Evolutionary conservation across 2,113 vertebrate genomes (phyloP).

Genomic region (Argyrosomus japonicus): DNA sequence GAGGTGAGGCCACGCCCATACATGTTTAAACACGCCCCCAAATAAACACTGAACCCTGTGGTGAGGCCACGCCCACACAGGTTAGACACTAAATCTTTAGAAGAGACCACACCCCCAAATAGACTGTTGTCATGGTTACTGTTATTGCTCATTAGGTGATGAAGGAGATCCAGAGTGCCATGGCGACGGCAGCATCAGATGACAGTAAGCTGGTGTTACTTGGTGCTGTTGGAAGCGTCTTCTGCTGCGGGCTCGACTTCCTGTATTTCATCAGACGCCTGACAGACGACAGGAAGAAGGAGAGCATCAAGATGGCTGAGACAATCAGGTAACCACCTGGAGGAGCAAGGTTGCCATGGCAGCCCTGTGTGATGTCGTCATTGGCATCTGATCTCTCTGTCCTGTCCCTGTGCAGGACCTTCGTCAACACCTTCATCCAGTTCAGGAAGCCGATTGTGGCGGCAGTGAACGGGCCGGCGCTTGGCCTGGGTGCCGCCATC

Average conservation of each 20-base stretch:
- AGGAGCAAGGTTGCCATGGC: no score
- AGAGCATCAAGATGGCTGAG: slow-evolving; percentile 98
- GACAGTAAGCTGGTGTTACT: slow-evolving; percentile 97
- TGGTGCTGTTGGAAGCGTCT: slow-evolving; percentile 92
- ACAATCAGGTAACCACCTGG: slow-evolving; percentile 89
- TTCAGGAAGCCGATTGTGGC: slow-evolving; percentile 99
- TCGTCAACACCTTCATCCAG: slow-evolving; percentile 98
- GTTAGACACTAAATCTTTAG: no score
- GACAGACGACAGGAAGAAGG: slow-evolving; percentile 95
- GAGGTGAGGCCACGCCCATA: slow-evolving; percentile 82
- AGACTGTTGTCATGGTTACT: not conserved
- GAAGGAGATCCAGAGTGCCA: slow-evolving; percentile 98
- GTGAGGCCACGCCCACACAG: slow-evolving; percentile 59
- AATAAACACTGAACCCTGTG: slow-evolving; percentile 88
- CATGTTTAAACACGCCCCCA: no score
- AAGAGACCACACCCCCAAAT: no score
- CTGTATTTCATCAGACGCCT: slow-evolving; percentile 96
- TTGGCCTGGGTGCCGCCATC: slow-evolving; percentile 95
- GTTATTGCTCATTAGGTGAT: slow-evolving; percentile 87
- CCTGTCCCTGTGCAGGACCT: slow-evolving; percentile 86
- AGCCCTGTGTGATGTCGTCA: fast-evolving
- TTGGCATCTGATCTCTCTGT: slow-evolving; percentile 2
- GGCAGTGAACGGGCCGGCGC: slow-evolving; percentile 95
- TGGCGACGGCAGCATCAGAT: slow-evolving; percentile 94
- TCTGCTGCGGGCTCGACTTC: slow-evolving; percentile 97